Evolutionary conservation across 2,888 invertebrate genomes (phyloP), one percentile per base, ranked within the genome.

Genomic region (Xestoiulus laeticollis): DNA sequence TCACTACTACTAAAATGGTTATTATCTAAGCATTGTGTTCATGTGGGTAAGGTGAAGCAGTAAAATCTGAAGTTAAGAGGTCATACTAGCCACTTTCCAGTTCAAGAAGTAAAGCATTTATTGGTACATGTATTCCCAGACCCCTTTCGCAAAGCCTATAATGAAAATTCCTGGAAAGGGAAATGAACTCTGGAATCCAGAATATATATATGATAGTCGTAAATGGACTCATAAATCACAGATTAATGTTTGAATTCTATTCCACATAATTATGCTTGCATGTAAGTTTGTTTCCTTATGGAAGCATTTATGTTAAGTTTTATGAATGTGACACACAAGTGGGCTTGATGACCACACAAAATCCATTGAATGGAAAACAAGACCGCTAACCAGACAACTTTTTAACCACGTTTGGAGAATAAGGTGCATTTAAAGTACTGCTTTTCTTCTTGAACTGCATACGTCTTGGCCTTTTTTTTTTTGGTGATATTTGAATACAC

Each of bases 151-250:
- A 26, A 16, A 78, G 30, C 78, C 5, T 30, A 26, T 78, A 10
- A 78, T 78, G 78, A 30, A 78, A 32, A 12, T 32, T 12, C n/a
- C 10, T 68, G 78, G 16, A 78, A 68, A 78, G 30, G 78, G 3
- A 78, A 78, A 78, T 32, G 30, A 78, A 78, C 78, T 78, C 30
- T 22, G 22, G 8, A 59, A n/a, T n/a, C 4, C n/a, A 5, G 8
- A n/a, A n/a, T 8, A n/a, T 53, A 0, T 2, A 53, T 19, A 53
- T 12, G 44, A 8, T 44, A 8, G n/a, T 68, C 26, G 26, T 26
- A 78, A 78, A 78, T 78, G 78, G 16, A 16, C 30, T 78, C 78
- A 26, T 78, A 78, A 78, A 78, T 78, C 78, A 30, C 30, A 30
- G 30, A 78, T 78, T 78, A 78, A 78, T 78, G 26, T 30, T n/a